phyloP scores from a whole-genome alignment of 2,113 vertebrate genomes.

The Cynoglossus semilaevis region DNA sequence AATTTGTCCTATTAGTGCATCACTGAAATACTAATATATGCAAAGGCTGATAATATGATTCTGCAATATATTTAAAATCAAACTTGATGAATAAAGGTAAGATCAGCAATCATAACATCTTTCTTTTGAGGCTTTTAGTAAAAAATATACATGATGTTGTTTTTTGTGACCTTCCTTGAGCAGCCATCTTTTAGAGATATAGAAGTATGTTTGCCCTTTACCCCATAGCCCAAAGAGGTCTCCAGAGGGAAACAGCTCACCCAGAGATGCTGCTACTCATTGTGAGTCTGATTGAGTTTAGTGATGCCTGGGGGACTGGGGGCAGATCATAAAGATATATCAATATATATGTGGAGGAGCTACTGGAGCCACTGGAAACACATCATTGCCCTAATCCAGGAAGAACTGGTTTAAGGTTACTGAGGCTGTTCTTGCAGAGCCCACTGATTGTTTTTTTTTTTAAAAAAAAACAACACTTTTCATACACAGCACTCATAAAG shows the following conservation, averaged over 20 bases:
- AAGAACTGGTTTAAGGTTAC: conserved; percentile 10
- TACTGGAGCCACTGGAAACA: conserved; percentile 23
- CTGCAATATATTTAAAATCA: too few species aligned
- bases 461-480: not conserved
- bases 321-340: conserved; percentile 54
- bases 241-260: conserved; percentile 55
- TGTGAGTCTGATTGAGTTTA: conserved; percentile 63
- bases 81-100: conserved; percentile 16
- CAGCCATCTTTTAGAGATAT: conserved; percentile 35
- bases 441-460: conserved; percentile 4
- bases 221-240: conserved; percentile 35
- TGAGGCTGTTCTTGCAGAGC: not conserved
- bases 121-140: conserved; percentile 52
- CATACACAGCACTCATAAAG: conserved; percentile 3
- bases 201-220: conserved; percentile 39
- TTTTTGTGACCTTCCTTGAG: conserved; percentile 51
- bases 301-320: conserved; percentile 38
- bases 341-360: conserved; percentile 26
- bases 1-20: conserved; percentile 43
- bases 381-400: conserved; percentile 12
- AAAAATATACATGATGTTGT: conserved; percentile 64
- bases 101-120: conserved; percentile 33
- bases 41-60: too few species aligned
- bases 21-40: too few species aligned
- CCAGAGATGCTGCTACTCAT: conserved; percentile 55